phyloP scores from a whole-genome alignment of 2,113 vertebrate species.

The Sinocyclocheilus anophthalmus region DNA sequence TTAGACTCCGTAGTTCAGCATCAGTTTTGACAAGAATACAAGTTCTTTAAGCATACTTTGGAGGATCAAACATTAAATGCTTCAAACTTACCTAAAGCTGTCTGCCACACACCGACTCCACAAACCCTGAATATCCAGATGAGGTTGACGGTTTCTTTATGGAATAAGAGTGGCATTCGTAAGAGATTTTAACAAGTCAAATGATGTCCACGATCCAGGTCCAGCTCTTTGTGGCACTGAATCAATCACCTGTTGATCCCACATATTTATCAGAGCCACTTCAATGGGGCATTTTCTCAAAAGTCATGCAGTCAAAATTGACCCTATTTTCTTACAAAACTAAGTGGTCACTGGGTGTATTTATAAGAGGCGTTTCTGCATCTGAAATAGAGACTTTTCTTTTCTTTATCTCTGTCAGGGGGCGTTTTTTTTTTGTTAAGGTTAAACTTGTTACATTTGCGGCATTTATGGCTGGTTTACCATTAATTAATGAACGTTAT shows the following conservation, averaged over 20 bases:
- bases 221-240: background rate
- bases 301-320: background rate
- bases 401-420: background rate
- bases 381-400: background rate
- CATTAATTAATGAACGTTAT: background rate
- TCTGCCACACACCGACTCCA: background rate
- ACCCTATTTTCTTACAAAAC: background rate
- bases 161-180: background rate
- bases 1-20: background rate
- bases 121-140: constrained; percentile 11
- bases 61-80: background rate
- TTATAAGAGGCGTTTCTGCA: background rate
- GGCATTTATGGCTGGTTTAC: background rate
- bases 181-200: background rate
- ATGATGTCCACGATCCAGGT: background rate
- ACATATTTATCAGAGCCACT: background rate
- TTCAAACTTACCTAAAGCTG: constrained; percentile 5
- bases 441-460: background rate
- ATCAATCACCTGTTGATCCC: background rate
- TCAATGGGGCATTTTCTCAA: background rate
- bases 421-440: background rate
- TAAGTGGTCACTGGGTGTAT: background rate
- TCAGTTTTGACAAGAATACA: background rate
- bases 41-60: background rate
- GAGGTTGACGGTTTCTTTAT: constrained; percentile 5